Base-by-base conservation (phyloP, 2,113 vertebrate genomes). In the Hirundichthys speculiger region DNA sequence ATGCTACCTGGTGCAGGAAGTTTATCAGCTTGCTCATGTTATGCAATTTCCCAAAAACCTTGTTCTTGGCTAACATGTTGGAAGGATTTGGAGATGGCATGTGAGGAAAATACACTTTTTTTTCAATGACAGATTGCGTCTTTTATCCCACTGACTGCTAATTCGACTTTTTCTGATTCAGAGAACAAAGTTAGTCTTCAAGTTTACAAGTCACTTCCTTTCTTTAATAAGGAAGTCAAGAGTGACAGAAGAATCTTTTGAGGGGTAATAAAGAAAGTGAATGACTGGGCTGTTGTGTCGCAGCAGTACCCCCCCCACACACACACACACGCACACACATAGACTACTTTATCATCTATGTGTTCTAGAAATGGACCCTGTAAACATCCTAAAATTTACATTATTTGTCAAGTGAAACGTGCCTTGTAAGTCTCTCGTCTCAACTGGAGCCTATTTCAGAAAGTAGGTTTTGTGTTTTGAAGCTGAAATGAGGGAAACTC, bases 191-290 rank as follows among this genome's bases (percentile, higher is more conserved):
- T 34, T 13, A 58, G 12, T 7, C 46, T 53, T 58, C 34, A 49
- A 10, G 14, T 2, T 16, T 47, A n/a, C 41, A 55, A n/a, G 20
- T 59, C 18, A 18, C 14, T 20, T 45, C 18, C 21, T 15, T 53
- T 18, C 40, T 55, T 74, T 57, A 48, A 41, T 49, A 38, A 72
- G 39, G n/a, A 49, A 73, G 47, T 70, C 61, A 67, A 73, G 56
- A 50, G 34, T 60, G 54, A 63, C 59, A 65, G 46, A 58, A 20
- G 46, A 54, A 63, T 9, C 2, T 19, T 16, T 41, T 25, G 3
- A 43, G 18, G 6, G 30, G 21, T 72, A 76, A 65, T 57, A 58
- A 73, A 70, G 40, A 19, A 54, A 61, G 40, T 8, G 69, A 75
- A 53, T n/a, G 16, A 49, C 19, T 16, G 65, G 22, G 27, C 27